A percentile compares a stretch with the other conserved stretches of the same genome.
Evolutionary conservation across 1,140 invertebrate genomes (phyloP).

Genomic region (Lordiphosa collinella): DNA sequence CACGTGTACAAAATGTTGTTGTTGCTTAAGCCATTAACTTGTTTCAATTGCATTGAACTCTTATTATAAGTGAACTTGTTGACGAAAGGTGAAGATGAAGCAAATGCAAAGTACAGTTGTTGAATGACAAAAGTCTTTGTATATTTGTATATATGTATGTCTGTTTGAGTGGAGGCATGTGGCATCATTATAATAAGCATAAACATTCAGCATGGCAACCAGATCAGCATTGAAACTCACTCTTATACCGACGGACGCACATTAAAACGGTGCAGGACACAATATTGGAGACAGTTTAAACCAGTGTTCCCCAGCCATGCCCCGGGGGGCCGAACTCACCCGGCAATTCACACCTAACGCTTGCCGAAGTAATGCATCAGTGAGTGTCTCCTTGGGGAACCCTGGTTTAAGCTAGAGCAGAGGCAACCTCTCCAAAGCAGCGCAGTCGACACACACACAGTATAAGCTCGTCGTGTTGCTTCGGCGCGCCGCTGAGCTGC

Average conservation of each 20-base stretch:
- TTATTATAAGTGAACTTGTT: slow-evolving; percentile 24
- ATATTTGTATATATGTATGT: not conserved
- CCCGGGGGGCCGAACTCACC: no score
- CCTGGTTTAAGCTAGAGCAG: no score
- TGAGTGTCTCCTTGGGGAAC: no score
- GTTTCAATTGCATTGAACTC: slow-evolving; percentile 62
- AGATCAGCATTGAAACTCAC: slow-evolving; percentile 24
- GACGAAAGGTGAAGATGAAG: slow-evolving; percentile 20
- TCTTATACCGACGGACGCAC: slow-evolving; percentile 26
- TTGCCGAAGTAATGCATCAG: no score
- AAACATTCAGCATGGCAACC: slow-evolving; percentile 35
- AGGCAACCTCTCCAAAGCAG: no score
- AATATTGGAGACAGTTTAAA: not conserved
- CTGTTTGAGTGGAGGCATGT: slow-evolving; percentile 9
- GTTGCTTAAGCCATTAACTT: slow-evolving; percentile 38
- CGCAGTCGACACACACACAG: no score
- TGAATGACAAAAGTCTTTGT: slow-evolving; percentile 5
- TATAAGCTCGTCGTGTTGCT: no score
- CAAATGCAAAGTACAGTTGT: slow-evolving; percentile 23
- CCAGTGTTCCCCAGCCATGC: no score
- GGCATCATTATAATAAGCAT: slow-evolving; percentile 17
- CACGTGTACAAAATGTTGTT: slow-evolving; percentile 35
- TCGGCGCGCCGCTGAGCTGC: no score
- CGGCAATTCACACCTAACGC: no score
- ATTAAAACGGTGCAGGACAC: not conserved